Evolutionary conservation across 2,113 vertebrate genomes (phyloP).

Genomic region (Lamprologus sp.): DNA sequence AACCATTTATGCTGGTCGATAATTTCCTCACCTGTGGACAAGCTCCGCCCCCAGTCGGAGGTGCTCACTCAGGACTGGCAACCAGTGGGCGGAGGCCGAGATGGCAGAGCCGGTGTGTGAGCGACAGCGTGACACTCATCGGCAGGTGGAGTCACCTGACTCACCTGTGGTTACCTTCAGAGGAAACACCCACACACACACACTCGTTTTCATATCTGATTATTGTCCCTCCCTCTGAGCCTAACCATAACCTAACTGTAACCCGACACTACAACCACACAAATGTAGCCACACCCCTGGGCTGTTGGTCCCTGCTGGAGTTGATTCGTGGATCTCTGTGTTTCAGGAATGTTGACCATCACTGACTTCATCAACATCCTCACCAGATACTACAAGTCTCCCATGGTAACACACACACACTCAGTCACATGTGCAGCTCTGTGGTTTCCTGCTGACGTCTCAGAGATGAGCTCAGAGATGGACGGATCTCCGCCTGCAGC

Average conservation of each 20-base stretch:
- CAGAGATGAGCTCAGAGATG: background rate
- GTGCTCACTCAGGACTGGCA: background rate
- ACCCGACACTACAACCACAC: background rate
- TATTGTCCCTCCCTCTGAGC: background rate
- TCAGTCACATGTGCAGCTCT: background rate
- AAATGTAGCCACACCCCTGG: background rate
- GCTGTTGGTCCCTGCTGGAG: background rate
- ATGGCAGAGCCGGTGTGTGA: background rate
- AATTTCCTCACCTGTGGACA: background rate
- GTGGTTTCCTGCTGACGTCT: background rate
- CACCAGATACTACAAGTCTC: conserved; percentile 95
- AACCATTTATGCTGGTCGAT: background rate
- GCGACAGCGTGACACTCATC: background rate
- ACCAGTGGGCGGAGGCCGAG: background rate
- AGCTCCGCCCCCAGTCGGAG: background rate
- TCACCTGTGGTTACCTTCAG: background rate
- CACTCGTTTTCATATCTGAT: rapidly evolving
- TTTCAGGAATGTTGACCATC: conserved; percentile 92
- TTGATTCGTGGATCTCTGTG: background rate
- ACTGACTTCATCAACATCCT: conserved; percentile 98
- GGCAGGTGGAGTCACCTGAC: background rate
- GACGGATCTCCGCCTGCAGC: background rate
- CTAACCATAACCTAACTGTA: background rate
- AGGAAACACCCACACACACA: background rate
- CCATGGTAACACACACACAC: conserved; percentile 76